A percentile compares a stretch with the other conserved stretches of the same genome.
phyloP scores from a whole-genome alignment of 1,140 invertebrate genomes.

The Hydropsyche tenuis region DNA sequence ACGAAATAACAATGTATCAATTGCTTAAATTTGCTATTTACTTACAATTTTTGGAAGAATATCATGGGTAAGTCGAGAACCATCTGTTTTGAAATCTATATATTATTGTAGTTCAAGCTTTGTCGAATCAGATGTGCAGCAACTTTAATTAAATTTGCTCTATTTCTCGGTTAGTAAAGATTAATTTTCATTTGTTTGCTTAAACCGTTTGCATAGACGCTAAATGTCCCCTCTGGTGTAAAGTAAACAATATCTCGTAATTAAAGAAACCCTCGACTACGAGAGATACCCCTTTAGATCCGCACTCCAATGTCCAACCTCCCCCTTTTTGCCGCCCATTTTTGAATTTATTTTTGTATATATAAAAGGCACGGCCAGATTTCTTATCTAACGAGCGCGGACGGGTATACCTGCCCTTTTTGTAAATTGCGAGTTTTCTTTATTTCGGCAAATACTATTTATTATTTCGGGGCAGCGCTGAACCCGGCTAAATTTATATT shows the following conservation, averaged over 20 bases:
- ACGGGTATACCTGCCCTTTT: conserved; percentile 11
- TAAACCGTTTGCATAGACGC: conserved; percentile 24
- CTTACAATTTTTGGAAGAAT: too few species aligned
- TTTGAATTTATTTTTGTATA: background rate
- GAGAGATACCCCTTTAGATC: background rate
- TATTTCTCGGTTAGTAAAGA: conserved; percentile 26
- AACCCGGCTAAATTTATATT: background rate
- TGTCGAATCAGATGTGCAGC: conserved; percentile 14
- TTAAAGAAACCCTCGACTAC: conserved; percentile 19
- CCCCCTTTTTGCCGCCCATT: background rate
- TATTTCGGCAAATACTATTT: conserved; percentile 18
- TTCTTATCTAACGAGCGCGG: conserved; percentile 16
- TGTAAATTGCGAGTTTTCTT: conserved; percentile 25
- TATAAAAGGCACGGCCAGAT: conserved; percentile 9
- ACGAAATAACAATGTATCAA: too few species aligned
- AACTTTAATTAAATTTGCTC: conserved; percentile 28
- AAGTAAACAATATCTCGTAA: conserved; percentile 29
- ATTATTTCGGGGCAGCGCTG: background rate
- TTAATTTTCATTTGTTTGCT: conserved; percentile 27
- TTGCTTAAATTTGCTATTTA: too few species aligned
- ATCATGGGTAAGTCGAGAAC: too few species aligned
- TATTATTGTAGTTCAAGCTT: too few species aligned
- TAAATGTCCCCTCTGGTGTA: conserved; percentile 24
- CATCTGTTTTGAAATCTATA: too few species aligned
- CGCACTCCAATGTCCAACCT: background rate